These are phyloP conservation scores for Chaetodon auriga DNA, from an alignment of 2,113 vertebrate genomes.

Conservation along the genomic window DNA sequence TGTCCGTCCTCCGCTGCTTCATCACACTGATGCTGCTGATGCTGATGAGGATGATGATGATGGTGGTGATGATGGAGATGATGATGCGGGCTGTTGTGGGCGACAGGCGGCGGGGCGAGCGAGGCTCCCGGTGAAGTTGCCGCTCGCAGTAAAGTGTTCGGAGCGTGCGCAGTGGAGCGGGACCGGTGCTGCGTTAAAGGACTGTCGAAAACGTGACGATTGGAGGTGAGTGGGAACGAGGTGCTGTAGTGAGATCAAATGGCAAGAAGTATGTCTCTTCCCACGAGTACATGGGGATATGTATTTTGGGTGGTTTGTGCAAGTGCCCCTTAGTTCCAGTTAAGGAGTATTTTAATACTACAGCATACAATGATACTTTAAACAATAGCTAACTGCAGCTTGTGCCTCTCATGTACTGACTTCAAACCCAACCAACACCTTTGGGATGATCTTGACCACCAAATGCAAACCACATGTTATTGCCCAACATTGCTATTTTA, in stretches of 20 bases:
- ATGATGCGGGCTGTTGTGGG: constrained; percentile 67
- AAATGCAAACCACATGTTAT: no score
- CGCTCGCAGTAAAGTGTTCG: constrained; percentile 45
- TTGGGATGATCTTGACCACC: no score
- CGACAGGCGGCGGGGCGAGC: constrained; percentile 63
- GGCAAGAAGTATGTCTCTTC: no score
- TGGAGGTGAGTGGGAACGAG: not conserved
- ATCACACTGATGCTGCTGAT: constrained; percentile 72
- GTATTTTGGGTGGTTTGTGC: not conserved
- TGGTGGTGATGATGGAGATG: constrained; percentile 41
- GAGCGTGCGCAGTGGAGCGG: constrained; percentile 65
- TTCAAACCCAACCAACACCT: no score
- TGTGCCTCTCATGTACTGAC: no score
- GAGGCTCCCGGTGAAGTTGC: constrained; percentile 68
- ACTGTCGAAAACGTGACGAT: not conserved
- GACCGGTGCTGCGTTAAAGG: constrained; percentile 23
- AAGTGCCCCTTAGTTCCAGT: no score
- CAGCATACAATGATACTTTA: no score
- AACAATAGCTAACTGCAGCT: no score
- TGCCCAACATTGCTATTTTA: no score
- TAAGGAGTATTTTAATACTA: no score
- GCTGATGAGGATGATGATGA: constrained; percentile 33
- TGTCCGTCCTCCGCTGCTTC: constrained; percentile 70
- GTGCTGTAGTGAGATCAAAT: not conserved
- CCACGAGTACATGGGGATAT: no score